Percentiles rank a stretch among this genome's conserved stretches.
Evolutionary conservation across 2,113 vertebrate genomes (phyloP).

Genomic region (Ptilonorhynchus violaceus): DNA sequence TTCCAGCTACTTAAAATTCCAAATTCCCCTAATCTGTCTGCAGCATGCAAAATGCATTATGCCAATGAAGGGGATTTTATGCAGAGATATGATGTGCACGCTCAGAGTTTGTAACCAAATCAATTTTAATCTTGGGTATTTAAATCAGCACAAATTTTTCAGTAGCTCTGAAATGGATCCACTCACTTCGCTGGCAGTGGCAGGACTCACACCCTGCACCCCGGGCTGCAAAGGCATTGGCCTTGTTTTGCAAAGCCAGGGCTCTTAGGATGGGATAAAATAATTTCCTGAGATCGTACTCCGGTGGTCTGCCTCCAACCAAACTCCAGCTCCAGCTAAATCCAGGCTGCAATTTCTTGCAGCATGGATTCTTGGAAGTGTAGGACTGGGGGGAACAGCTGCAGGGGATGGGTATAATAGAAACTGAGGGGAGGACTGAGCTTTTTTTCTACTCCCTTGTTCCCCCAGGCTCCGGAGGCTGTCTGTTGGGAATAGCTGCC

Average conservation of each 20-base stretch:
- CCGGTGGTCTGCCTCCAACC: neutral
- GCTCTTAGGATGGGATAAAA: neutral
- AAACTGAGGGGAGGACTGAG: neutral
- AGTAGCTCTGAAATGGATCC: neutral
- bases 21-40: conserved; percentile 24
- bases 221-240: neutral
- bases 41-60: conserved; percentile 37
- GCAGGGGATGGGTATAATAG: neutral
- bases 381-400: neutral
- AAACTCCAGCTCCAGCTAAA: neutral
- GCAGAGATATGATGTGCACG: neutral
- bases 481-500: neutral
- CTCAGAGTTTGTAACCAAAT: conserved; percentile 17
- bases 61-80: conserved; percentile 12
- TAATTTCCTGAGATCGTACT: neutral
- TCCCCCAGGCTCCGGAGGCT: neutral
- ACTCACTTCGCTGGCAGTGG: neutral
- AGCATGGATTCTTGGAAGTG: neutral
- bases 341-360: neutral
- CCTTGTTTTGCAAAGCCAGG: neutral
- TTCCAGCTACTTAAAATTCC: conserved; percentile 50
- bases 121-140: neutral
- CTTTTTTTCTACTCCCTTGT: neutral
- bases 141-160: neutral
- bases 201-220: neutral